Conservation (phyloP, 2,888 invertebrate species). For the Norana najaformis region DNA sequence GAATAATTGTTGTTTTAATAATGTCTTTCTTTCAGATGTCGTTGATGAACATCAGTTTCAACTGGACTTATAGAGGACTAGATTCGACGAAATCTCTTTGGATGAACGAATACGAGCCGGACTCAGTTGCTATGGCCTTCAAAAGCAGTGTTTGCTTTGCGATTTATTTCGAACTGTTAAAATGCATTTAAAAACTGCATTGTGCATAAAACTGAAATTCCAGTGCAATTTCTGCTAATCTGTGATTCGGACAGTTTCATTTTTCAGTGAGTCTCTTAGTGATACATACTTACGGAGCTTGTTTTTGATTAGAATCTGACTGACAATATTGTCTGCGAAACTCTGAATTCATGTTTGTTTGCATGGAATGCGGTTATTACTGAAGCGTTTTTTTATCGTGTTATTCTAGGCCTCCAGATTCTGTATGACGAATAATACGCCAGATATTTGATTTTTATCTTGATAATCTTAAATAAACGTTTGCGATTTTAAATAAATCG, state of each 20-base stretch:
- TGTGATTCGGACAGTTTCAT: background rate
- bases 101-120: background rate
- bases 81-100: background rate
- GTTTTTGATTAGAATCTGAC: too few species aligned
- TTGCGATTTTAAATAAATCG: too few species aligned
- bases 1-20: too few species aligned
- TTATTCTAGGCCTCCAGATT: background rate
- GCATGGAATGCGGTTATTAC: background rate
- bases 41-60: background rate
- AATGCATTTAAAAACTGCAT: background rate
- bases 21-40: background rate
- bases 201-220: background rate
- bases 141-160: too few species aligned
- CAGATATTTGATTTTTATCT: too few species aligned
- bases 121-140: background rate
- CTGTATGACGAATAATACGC: too few species aligned
- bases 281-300: background rate
- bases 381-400: background rate
- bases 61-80: background rate
- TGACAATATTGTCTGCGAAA: background rate
- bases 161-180: background rate
- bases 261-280: background rate
- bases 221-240: background rate
- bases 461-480: too few species aligned
- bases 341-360: background rate